phyloP scores from a whole-genome alignment of 2,113 vertebrate species.

The Pteropus alecto region DNA sequence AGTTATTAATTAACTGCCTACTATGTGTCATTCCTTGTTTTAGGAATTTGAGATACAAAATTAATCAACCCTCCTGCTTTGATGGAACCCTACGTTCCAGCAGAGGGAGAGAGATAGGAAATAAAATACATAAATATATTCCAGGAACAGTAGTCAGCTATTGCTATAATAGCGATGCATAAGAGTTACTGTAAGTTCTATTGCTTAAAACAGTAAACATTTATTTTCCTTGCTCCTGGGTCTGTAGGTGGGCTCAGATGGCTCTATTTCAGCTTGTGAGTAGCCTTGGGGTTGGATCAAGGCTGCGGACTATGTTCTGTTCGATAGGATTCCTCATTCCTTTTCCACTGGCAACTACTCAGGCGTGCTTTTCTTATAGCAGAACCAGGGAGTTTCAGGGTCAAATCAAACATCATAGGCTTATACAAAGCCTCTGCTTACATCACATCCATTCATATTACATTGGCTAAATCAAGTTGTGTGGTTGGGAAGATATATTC shows the following conservation, averaged over 20 bases:
- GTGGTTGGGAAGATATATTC: neutral
- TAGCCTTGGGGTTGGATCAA: neutral
- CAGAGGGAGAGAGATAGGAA: neutral
- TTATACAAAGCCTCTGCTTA: neutral
- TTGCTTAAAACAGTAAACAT: neutral
- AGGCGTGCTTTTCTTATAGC: neutral
- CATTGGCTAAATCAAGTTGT: neutral
- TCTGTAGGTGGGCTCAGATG: neutral
- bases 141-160: neutral
- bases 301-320: neutral
- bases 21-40: neutral
- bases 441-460: neutral
- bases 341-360: neutral
- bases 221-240: neutral
- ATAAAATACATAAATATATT: neutral
- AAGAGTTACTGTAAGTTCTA: neutral
- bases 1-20: neutral
- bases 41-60: neutral
- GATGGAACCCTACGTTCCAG: neutral
- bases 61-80: neutral
- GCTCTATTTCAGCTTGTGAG: neutral
- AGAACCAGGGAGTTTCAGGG: neutral
- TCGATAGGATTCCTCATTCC: neutral
- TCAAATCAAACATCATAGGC: neutral
- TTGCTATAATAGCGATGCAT: neutral